Evolutionary conservation across 1,140 invertebrate genomes (phyloP).

Genomic region (Platyscapa corneri): DNA sequence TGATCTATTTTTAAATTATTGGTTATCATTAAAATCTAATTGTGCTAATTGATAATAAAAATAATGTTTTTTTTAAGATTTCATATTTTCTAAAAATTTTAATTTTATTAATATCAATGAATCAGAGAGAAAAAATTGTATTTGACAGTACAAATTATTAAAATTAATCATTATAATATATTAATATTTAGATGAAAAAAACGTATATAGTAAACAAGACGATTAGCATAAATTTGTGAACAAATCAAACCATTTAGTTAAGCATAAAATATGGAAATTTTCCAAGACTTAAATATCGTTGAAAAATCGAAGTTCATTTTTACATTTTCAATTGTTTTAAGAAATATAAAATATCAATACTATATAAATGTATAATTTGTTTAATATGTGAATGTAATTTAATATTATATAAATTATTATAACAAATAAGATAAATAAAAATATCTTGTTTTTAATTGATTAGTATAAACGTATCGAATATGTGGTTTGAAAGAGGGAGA

Average conservation of each 20-base stretch:
- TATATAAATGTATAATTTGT: too few species aligned
- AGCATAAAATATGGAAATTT: conserved; percentile 9
- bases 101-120: not conserved
- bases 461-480: not conserved
- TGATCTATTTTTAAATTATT: not conserved
- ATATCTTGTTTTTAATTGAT: too few species aligned
- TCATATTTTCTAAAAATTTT: not conserved
- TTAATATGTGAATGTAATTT: too few species aligned
- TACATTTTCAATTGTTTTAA: not conserved
- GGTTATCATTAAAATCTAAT: not conserved
- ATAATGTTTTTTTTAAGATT: not conserved
- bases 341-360: not conserved
- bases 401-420: too few species aligned
- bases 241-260: not conserved
- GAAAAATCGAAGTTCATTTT: not conserved
- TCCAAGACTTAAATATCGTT: not conserved
- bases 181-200: not conserved
- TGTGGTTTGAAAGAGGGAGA: too few species aligned
- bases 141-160: not conserved
- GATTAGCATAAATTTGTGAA: conserved; percentile 1
- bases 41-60: not conserved
- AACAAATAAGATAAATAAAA: too few species aligned
- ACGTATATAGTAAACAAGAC: not conserved
- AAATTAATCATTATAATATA: not conserved
- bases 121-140: not conserved